Conservation (phyloP, 2,888 invertebrate genomes). For the Caenorhabditis angaria region DNA sequence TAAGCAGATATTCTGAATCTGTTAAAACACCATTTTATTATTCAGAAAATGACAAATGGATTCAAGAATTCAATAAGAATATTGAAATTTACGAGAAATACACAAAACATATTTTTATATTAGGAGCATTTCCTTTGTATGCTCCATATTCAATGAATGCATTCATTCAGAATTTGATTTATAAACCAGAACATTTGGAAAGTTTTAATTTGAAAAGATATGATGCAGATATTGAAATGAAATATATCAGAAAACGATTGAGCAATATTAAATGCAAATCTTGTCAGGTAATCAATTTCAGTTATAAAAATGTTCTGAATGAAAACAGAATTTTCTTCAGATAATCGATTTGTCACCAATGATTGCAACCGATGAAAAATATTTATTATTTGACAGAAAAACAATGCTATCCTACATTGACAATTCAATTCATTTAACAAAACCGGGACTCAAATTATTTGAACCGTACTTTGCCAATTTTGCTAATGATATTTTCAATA, state of each 20-base stretch:
- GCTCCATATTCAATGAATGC: background rate
- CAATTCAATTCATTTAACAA: constrained; percentile 32
- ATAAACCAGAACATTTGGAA: constrained; percentile 1
- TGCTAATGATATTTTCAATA: background rate
- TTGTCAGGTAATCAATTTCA: background rate
- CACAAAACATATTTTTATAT: constrained; percentile 2
- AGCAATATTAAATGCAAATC: background rate
- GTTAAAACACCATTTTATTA: background rate
- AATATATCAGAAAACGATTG: background rate
- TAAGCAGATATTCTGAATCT: constrained; percentile 12
- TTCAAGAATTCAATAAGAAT: constrained; percentile 15
- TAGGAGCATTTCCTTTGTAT: constrained; percentile 6
- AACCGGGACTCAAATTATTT: constrained; percentile 12
- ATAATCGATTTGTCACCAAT: background rate
- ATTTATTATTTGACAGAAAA: constrained; percentile 26
- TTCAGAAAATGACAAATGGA: constrained; percentile 4
- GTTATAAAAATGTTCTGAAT: too few species aligned
- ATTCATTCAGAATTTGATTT: background rate
- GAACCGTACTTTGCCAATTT: constrained; percentile 17
- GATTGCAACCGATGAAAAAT: constrained; percentile 6
- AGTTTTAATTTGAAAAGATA: background rate
- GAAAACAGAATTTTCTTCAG: background rate
- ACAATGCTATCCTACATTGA: constrained; percentile 29
- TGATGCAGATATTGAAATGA: background rate
- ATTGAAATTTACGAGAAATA: constrained; percentile 11